Evolutionary conservation across 2,888 invertebrate species (phyloP).

Genomic region (Nowickia ferox): DNA sequence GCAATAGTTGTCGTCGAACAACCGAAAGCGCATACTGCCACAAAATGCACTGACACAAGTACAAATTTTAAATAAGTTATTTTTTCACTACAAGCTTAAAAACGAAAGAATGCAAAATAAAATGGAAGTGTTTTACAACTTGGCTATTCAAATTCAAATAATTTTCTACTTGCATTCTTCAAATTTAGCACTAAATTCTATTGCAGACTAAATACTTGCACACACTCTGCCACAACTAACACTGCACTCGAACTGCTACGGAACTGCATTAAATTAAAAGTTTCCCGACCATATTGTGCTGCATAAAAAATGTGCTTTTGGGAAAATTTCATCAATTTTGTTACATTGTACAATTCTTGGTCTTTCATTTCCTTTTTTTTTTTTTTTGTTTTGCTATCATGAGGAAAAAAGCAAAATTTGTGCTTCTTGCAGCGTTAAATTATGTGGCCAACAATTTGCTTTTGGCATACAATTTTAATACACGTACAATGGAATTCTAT

Average conservation of each 20-base stretch:
- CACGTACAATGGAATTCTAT: conserved; percentile 44
- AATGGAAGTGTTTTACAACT: conserved; percentile 63
- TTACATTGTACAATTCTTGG: conserved; percentile 29
- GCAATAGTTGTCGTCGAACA: conserved; percentile 31
- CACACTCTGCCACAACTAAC: background rate
- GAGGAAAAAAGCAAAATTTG: conserved; percentile 21
- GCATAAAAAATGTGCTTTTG: conserved; percentile 52
- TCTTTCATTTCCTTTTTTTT: background rate
- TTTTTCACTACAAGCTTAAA: conserved; percentile 36
- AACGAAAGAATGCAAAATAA: conserved; percentile 31
- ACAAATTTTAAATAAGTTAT: conserved; percentile 43
- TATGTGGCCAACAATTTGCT: conserved; percentile 60
- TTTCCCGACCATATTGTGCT: conserved; percentile 48
- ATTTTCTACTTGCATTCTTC: conserved; percentile 44
- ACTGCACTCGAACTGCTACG: conserved; percentile 27
- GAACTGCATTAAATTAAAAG: conserved; percentile 52
- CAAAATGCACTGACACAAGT: conserved; percentile 24
- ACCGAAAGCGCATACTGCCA: conserved; percentile 25
- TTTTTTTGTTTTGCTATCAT: conserved; percentile 5
- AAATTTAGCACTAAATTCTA: conserved; percentile 18
- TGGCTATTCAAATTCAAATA: conserved; percentile 66
- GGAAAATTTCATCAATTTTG: conserved; percentile 57
- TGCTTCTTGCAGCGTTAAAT: conserved; percentile 68
- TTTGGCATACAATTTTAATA: conserved; percentile 38
- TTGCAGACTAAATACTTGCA: conserved; percentile 13